These are phyloP conservation scores for Prosapia bicincta DNA, from an alignment of 2,888 invertebrate genomes.

Conservation along the genomic window DNA sequence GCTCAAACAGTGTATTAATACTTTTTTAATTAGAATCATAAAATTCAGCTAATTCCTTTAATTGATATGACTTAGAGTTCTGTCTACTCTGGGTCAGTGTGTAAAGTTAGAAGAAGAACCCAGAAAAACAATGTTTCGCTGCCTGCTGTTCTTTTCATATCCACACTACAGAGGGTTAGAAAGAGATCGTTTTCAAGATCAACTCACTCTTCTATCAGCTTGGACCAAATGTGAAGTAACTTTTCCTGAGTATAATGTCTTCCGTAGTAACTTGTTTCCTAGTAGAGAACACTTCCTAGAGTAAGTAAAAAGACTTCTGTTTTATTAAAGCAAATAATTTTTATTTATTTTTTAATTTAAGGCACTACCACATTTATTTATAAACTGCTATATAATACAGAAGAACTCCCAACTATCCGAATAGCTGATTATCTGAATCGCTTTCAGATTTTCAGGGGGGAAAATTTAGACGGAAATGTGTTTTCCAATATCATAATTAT, in stretches of 20 bases:
- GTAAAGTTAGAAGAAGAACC: slow-evolving; percentile 47
- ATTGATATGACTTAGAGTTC: slow-evolving; percentile 45
- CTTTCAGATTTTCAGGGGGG: too few species aligned
- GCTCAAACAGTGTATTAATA: too few species aligned
- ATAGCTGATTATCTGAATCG: too few species aligned
- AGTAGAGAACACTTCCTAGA: slow-evolving; percentile 47
- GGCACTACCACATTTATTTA: too few species aligned
- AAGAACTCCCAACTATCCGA: too few species aligned
- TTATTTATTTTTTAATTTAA: too few species aligned
- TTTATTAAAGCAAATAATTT: too few species aligned
- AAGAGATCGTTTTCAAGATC: slow-evolving; percentile 48
- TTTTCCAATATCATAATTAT: too few species aligned
- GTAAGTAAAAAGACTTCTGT: slow-evolving; percentile 43
- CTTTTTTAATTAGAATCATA: too few species aligned
- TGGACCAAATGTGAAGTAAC: slow-evolving; percentile 7
- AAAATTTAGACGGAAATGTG: too few species aligned
- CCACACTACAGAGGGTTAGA: slow-evolving; percentile 48
- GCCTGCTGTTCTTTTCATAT: slow-evolving; percentile 50
- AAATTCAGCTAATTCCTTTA: too few species aligned
- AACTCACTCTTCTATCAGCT: slow-evolving; percentile 40
- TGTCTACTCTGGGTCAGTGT: slow-evolving; percentile 45
- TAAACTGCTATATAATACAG: too few species aligned
- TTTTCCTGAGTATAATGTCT: slow-evolving; percentile 22
- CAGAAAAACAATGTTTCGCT: slow-evolving; percentile 44
- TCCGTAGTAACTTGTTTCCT: slow-evolving; percentile 44